A percentile compares a stretch with the other conserved stretches of the same genome.
These are phyloP conservation scores for Psittacara wagleri DNA, from an alignment of 2,113 vertebrate species.

Conservation along the genomic window DNA sequence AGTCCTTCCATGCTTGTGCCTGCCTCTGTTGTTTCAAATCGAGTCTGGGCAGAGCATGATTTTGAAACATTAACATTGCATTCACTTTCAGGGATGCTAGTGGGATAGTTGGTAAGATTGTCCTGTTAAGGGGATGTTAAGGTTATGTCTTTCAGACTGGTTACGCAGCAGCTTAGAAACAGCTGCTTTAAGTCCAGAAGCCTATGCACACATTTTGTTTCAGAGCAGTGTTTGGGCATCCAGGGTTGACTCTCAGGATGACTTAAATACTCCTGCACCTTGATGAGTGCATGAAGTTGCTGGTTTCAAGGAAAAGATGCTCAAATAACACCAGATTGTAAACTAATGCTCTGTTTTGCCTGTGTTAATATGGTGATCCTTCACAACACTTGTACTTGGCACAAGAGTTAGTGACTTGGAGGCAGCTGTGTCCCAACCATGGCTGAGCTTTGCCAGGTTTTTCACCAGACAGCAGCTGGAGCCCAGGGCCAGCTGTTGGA, in stretches of 20 bases:
- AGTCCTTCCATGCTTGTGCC: not conserved
- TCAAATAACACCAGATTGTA: not conserved
- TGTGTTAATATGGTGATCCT: not conserved
- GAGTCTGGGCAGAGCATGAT: not conserved
- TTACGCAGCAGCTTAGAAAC: not conserved
- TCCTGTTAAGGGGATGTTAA: not conserved
- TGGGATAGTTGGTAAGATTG: not conserved
- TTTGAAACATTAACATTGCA: not conserved
- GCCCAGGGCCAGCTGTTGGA: not conserved
- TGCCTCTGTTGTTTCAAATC: not conserved
- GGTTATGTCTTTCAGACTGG: not conserved
- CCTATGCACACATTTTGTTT: not conserved
- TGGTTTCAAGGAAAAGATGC: not conserved
- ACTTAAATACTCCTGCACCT: not conserved
- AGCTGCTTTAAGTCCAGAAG: not conserved
- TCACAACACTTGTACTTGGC: not conserved
- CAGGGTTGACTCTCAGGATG: not conserved
- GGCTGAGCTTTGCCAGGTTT: not conserved
- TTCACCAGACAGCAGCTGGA: not conserved
- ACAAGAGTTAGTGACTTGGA: not conserved
- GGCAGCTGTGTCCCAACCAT: not conserved
- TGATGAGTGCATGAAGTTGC: not conserved
- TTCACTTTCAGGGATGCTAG: not conserved
- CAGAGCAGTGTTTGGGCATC: not conserved
- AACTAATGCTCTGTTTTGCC: not conserved